Evolutionary conservation across 2,888 invertebrate genomes (phyloP).

Genomic region (Cephus runcator): DNA sequence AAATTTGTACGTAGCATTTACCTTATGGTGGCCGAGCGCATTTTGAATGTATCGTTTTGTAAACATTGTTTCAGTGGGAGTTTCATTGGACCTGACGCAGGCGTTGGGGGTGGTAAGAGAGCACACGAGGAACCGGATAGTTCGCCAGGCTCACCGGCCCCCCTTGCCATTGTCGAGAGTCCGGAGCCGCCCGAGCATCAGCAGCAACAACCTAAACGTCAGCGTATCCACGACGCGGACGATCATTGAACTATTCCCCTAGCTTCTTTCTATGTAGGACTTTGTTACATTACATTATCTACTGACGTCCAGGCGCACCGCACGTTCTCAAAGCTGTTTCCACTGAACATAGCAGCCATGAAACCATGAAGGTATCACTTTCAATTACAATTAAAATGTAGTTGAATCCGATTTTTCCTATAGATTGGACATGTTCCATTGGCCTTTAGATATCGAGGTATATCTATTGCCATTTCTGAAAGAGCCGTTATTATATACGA

Average conservation of each 20-base stretch:
- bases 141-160: slow-evolving; percentile 62
- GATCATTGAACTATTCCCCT: slow-evolving; percentile 55
- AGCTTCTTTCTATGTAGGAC: slow-evolving; percentile 54
- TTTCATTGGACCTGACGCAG: slow-evolving; percentile 61
- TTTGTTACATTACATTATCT: slow-evolving; percentile 55
- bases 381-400: neutral
- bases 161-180: slow-evolving; percentile 62
- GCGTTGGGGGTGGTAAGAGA: slow-evolving; percentile 58
- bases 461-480: too few species aligned
- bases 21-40: too few species aligned
- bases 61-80: slow-evolving; percentile 49
- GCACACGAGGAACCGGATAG: slow-evolving; percentile 61
- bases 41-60: too few species aligned
- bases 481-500: too few species aligned
- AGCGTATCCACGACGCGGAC: slow-evolving; percentile 60
- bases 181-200: slow-evolving; percentile 59
- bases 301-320: slow-evolving; percentile 50
- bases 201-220: slow-evolving; percentile 52
- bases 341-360: neutral
- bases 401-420: too few species aligned
- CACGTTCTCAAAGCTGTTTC: slow-evolving; percentile 29
- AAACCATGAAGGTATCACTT: neutral
- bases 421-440: too few species aligned
- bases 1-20: too few species aligned
- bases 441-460: too few species aligned